Conservation (phyloP, 2,113 vertebrate species). For the Petrocephalus microphthalmus region DNA sequence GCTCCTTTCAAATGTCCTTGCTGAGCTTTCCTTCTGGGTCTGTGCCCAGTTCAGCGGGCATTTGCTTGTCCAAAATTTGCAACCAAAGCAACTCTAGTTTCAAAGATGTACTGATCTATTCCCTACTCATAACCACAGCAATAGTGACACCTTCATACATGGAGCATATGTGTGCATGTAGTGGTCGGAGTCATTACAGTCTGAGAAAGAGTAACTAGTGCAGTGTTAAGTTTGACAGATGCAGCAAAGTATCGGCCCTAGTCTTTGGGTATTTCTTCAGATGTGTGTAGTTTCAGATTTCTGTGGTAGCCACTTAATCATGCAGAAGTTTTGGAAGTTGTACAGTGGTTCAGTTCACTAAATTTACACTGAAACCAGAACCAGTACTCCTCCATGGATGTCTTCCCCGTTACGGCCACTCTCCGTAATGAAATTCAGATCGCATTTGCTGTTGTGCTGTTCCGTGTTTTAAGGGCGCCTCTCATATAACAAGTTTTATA, state of each 20-base stretch:
- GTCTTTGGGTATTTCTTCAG: background rate
- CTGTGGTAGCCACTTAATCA: background rate
- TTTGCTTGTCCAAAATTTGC: background rate
- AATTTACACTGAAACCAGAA: background rate
- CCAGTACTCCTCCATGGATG: background rate
- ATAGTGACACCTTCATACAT: background rate
- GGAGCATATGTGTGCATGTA: background rate
- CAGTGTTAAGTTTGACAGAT: background rate
- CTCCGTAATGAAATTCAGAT: conserved; percentile 23
- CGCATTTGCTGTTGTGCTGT: conserved; percentile 48
- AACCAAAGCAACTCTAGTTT: background rate
- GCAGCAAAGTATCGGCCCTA: background rate
- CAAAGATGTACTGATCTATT: background rate
- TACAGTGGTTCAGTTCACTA: background rate
- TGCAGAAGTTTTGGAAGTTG: background rate
- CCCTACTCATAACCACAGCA: background rate
- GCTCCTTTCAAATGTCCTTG: background rate
- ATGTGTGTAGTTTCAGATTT: background rate
- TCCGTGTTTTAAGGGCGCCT: conserved; percentile 52
- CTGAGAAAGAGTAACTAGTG: background rate
- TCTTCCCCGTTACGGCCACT: conserved; percentile 38
- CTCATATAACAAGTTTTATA: conserved; percentile 54
- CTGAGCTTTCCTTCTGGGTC: background rate
- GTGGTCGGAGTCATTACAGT: background rate
- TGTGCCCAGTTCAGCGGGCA: background rate